Conservation (phyloP, 2,888 invertebrate species). For the Meandrusa payeni region DNA sequence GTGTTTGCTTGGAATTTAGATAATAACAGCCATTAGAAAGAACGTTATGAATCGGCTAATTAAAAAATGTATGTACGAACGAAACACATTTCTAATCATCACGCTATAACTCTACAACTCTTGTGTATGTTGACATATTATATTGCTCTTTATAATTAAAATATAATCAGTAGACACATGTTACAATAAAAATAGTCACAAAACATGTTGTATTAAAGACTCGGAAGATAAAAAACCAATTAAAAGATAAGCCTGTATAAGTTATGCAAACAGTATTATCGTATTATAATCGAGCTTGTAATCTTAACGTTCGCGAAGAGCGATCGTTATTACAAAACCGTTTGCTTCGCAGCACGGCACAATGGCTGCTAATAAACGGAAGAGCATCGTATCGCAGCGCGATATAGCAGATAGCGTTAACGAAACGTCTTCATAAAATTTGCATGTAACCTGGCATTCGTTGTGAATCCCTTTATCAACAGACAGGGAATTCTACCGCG, state of each 20-base stretch:
- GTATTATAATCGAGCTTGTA: constrained; percentile 2
- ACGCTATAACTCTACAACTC: too few relatives aligned
- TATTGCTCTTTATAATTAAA: too few relatives aligned
- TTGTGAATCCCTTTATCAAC: constrained; percentile 6
- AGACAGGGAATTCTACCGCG: neutral
- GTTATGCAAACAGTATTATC: constrained; percentile 1
- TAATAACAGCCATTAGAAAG: too few relatives aligned
- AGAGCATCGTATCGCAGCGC: constrained; percentile 4
- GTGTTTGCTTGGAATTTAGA: too few relatives aligned
- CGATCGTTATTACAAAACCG: constrained; percentile 9
- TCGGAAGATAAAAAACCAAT: neutral
- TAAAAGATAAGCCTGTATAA: neutral
- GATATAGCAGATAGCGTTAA: constrained; percentile 9
- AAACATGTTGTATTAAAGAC: too few relatives aligned
- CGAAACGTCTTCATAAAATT: constrained; percentile 16
- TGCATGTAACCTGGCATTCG: constrained; percentile 4
- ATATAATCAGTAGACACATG: too few relatives aligned
- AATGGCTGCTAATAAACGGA: constrained; percentile 12
- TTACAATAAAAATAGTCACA: too few relatives aligned
- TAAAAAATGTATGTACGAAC: too few relatives aligned
- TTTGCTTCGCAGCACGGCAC: neutral
- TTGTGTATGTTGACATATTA: too few relatives aligned
- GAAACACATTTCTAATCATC: too few relatives aligned
- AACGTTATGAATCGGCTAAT: too few relatives aligned
- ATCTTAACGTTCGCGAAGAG: constrained; percentile 12